Conservation (phyloP, 2,888 invertebrate species). For the Cheilosia scutellata region DNA sequence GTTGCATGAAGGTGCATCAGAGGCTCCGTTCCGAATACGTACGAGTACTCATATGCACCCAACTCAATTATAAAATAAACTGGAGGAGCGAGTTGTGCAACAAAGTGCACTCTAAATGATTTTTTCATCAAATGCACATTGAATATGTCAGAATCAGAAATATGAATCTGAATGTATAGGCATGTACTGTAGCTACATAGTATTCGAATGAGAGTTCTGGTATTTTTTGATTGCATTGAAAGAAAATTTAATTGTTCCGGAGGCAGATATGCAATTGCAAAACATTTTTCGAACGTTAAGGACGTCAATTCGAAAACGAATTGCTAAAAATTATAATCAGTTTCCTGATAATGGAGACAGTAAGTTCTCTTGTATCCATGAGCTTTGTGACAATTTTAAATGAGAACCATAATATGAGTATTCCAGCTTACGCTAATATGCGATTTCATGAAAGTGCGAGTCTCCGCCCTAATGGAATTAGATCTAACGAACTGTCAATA, state of each 20-base stretch:
- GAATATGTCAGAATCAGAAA: background rate
- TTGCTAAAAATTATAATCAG: background rate
- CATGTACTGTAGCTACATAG: too few species aligned
- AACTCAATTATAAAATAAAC: conserved; percentile 65
- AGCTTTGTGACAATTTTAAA: too few species aligned
- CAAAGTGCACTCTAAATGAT: conserved; percentile 43
- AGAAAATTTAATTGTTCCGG: background rate
- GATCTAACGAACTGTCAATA: too few species aligned
- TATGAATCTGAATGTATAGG: background rate
- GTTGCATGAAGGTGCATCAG: background rate
- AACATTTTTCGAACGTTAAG: background rate
- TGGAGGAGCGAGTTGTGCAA: conserved; percentile 35
- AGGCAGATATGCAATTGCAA: background rate
- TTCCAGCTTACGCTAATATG: too few species aligned
- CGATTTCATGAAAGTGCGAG: too few species aligned
- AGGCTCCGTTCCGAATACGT: too few species aligned
- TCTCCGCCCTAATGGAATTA: too few species aligned
- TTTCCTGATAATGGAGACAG: too few species aligned
- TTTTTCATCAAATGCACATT: conserved; percentile 24
- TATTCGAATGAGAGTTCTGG: background rate
- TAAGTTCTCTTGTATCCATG: too few species aligned
- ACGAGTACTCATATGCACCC: background rate
- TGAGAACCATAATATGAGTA: too few species aligned
- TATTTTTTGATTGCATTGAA: background rate
- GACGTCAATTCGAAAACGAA: background rate